Base-by-base conservation (phyloP, 2,888 invertebrate genomes). In the Apotomis turbidana region DNA sequence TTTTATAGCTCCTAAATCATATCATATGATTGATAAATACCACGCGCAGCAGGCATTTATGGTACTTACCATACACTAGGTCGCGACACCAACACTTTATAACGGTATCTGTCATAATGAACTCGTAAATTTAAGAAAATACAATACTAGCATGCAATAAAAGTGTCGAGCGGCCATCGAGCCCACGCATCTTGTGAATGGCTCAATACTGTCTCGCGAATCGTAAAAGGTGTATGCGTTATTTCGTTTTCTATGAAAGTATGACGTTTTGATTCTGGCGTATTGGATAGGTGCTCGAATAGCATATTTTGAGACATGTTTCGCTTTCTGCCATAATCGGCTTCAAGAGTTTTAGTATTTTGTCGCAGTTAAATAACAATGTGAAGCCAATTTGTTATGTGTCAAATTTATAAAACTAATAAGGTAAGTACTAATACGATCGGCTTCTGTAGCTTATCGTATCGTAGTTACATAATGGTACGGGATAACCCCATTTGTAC, bases 61-160 rank as follows among this genome's bases (percentile, higher is more conserved):
- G 27, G 15, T 27, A 10, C 27, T 55, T 55, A 55, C 12, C 27
- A 55, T 55, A 55, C 5, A 55, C 36, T 55, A 57, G 12, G 12
- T 63, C 38, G 62, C 52, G 5, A 52, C 41, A 54, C 27, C n/a
- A 62, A 49, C 3, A 12, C 13, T 63, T 46, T 63, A 54, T 13
- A 63, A 62, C 62, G 52, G 36, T 63, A 1, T 52, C 5, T 52
- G 51, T 52, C 63, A 63, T 63, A 10, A 9, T 54, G 54, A 64
- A 41, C 63, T 64, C 54, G 54, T 64, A 64, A 64, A 64, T 64
- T 15, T 64, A 52, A 54, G 41, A 64, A 64, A 54, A 41, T 54
- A 54, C 15, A 64, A 54, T 54, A 44, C 63, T 38, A n/a, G 10
- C 38, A 41, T 41, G 44, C 44, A 15, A 63, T 63, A 63, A 52